These are phyloP conservation scores for Syngnathus scovelli DNA, from an alignment of 2,113 vertebrate genomes.

Conservation along the genomic window DNA sequence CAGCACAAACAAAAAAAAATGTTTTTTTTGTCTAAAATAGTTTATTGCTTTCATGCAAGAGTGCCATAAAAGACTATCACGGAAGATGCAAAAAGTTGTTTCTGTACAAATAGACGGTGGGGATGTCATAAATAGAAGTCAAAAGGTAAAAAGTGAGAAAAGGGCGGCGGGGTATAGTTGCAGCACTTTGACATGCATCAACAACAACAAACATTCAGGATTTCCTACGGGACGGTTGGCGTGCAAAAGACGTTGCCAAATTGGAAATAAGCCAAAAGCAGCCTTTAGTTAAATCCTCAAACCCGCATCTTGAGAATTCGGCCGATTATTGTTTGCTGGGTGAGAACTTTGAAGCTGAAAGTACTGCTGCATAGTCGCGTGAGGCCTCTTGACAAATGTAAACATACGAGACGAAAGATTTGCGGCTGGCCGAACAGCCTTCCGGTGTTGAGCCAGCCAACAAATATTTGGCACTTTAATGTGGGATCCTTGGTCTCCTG, in stretches of 20 bases:
- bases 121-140: conserved; percentile 65
- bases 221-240: conserved; percentile 51
- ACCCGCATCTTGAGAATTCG: conserved; percentile 29
- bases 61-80: conserved; percentile 73
- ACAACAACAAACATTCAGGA: conserved; percentile 41
- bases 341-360: neutral
- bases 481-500: neutral
- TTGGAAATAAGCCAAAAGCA: conserved; percentile 50
- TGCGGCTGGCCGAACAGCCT: neutral
- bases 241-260: conserved; percentile 70
- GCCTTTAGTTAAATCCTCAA: conserved; percentile 34
- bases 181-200: conserved; percentile 72
- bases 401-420: conserved; percentile 3
- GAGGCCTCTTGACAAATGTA: conserved; percentile 1
- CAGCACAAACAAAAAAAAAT: neutral
- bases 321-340: neutral
- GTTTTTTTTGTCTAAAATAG: conserved; percentile 70
- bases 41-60: conserved; percentile 82
- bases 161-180: conserved; percentile 46
- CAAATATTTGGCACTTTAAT: conserved; percentile 6
- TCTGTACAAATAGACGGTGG: conserved; percentile 67
- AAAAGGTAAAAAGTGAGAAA: conserved; percentile 42
- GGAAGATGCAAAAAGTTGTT: conserved; percentile 71
- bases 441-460: neutral
- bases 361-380: neutral